A percentile compares a stretch with the other conserved stretches of the same genome.
These are phyloP conservation scores for Laterallus jamaicensis DNA, from an alignment of 2,113 vertebrate species.

Conservation along the genomic window DNA sequence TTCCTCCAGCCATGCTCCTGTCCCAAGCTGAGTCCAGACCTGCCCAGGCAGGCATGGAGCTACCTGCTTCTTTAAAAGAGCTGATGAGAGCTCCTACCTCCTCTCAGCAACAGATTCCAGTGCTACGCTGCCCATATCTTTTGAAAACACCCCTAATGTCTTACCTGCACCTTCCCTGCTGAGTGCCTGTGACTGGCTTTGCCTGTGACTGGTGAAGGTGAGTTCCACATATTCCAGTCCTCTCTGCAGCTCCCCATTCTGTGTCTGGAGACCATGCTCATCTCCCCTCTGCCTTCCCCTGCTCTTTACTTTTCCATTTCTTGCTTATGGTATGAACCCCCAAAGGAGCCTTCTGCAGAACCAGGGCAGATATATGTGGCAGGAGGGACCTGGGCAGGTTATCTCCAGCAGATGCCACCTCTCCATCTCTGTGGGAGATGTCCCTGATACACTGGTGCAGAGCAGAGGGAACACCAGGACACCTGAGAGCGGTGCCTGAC, in stretches of 20 bases:
- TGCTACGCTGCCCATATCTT: fast-evolving
- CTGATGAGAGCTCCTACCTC: not conserved
- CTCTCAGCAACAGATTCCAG: not conserved
- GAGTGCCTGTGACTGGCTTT: not conserved
- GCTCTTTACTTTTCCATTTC: not conserved
- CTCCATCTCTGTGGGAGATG: not conserved
- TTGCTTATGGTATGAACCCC: not conserved
- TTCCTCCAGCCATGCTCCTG: not conserved
- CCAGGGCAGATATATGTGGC: not conserved
- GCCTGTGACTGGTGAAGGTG: not conserved
- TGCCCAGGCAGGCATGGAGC: fast-evolving
- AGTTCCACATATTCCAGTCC: not conserved
- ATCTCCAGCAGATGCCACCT: not conserved
- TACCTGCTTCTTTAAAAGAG: not conserved
- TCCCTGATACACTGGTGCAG: not conserved
- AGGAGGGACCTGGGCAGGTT: not conserved
- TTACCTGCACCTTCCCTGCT: not conserved
- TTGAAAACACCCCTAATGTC: not conserved
- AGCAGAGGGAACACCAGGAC: not conserved
- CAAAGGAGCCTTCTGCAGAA: not conserved
- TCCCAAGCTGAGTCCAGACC: not conserved
- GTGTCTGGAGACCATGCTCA: not conserved
- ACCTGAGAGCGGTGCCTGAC: not conserved
- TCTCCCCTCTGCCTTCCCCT: not conserved
- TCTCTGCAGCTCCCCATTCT: not conserved